Percentiles rank a stretch among this genome's conserved stretches.
phyloP scores from a whole-genome alignment of 2,113 vertebrate genomes.

The Strigops habroptila region DNA sequence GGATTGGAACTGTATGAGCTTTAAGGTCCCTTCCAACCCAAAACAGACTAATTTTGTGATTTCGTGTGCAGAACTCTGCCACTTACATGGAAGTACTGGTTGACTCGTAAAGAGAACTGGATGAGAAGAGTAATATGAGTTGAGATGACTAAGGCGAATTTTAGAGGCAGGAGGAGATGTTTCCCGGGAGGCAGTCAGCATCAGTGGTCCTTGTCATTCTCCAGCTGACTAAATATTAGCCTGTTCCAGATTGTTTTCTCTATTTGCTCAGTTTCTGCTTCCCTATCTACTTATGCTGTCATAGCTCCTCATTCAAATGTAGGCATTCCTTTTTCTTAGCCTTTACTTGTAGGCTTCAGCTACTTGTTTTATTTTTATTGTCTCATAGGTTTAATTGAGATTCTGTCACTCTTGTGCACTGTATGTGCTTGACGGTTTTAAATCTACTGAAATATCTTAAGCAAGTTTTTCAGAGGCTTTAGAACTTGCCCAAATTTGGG shows the following conservation, averaged over 20 bases:
- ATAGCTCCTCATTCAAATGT: background rate
- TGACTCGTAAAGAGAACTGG: background rate
- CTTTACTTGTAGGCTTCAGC: background rate
- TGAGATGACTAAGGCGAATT: background rate
- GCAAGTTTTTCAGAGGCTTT: background rate
- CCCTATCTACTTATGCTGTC: rapidly evolving
- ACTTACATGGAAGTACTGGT: rapidly evolving
- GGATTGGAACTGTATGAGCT: too few relatives aligned
- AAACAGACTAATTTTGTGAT: background rate
- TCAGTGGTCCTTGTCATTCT: background rate
- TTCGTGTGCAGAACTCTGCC: too few relatives aligned
- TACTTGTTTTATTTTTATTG: background rate
- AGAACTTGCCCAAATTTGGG: background rate
- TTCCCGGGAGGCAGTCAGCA: too few relatives aligned
- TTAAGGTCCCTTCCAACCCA: background rate
- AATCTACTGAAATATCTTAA: background rate
- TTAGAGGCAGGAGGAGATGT: background rate
- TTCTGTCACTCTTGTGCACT: background rate
- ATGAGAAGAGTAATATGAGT: too few relatives aligned
- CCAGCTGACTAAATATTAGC: too few relatives aligned
- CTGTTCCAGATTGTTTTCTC: rapidly evolving
- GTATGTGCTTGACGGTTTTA: background rate
- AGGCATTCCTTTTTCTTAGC: background rate
- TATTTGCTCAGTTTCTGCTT: background rate
- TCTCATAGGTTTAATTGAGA: background rate